A percentile compares a stretch with the other conserved stretches of the same genome.
Conservation (phyloP, 2,797 vertebrate genomes). For the Brachymystax lenok region DNA sequence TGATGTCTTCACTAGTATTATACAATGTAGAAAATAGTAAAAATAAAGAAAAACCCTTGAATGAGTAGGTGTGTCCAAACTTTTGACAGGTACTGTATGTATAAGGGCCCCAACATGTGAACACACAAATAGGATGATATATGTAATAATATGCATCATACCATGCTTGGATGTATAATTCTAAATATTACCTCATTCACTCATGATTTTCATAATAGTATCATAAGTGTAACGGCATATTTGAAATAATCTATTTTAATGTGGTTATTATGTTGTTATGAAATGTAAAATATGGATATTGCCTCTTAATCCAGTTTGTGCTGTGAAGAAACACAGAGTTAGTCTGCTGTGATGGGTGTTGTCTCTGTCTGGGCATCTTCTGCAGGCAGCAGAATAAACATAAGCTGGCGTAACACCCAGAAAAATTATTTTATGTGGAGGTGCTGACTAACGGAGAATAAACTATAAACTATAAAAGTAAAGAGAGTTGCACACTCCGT, state of each 20-base stretch:
- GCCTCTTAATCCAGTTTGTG: background rate
- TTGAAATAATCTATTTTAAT: background rate
- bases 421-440: too few relatives aligned
- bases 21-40: too few relatives aligned
- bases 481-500: too few relatives aligned
- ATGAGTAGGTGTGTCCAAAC: too few relatives aligned
- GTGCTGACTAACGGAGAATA: too few relatives aligned
- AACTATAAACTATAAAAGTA: too few relatives aligned
- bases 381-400: background rate
- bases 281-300: background rate
- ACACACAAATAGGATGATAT: slow-evolving; percentile 14
- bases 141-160: background rate
- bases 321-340: background rate
- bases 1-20: too few relatives aligned
- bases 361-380: background rate
- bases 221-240: background rate
- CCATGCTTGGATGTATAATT: background rate
- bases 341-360: background rate
- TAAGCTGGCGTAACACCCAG: too few relatives aligned
- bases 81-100: slow-evolving; percentile 18
- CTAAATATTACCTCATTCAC: background rate
- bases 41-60: too few relatives aligned
- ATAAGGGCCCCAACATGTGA: slow-evolving; percentile 53
- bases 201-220: background rate
- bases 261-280: background rate